These are phyloP conservation scores for Lepidostoma basale DNA, from an alignment of 1,140 invertebrate species.

Conservation along the genomic window DNA sequence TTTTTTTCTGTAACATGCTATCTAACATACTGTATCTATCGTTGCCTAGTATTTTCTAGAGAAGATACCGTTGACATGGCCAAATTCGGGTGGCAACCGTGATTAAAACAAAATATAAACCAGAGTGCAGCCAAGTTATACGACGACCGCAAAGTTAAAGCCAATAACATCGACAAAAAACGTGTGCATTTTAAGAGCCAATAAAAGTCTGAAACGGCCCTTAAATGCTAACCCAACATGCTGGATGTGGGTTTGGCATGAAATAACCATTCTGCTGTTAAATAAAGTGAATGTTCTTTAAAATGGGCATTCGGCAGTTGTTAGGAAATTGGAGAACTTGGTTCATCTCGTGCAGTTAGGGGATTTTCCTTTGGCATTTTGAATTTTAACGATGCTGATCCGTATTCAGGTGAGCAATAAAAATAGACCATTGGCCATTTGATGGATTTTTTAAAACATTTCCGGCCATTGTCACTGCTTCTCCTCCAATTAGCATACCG, in stretches of 20 bases:
- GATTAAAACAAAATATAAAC: no score
- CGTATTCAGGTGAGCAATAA: constrained; percentile 5
- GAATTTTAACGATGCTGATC: not conserved
- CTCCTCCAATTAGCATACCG: constrained; percentile 6
- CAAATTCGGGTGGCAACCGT: no score
- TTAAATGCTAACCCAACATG: no score
- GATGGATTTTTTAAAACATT: not conserved
- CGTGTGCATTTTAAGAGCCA: no score
- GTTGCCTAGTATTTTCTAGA: no score
- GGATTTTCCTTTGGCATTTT: not conserved
- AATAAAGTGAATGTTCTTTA: constrained; percentile 7
- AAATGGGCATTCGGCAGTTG: not conserved
- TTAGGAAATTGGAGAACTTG: not conserved
- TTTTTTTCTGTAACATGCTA: no score
- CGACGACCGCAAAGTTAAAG: no score
- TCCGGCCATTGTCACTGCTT: no score
- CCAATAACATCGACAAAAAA: no score
- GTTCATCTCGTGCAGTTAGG: not conserved
- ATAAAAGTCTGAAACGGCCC: not conserved
- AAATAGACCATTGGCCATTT: not conserved
- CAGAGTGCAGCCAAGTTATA: no score
- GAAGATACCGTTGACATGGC: no score
- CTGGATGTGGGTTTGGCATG: not conserved
- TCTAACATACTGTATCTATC: no score
- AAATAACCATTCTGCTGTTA: constrained; percentile 1